Evolutionary conservation across 2,888 invertebrate genomes (phyloP).

Genomic region (Drosophila peninsularis): DNA sequence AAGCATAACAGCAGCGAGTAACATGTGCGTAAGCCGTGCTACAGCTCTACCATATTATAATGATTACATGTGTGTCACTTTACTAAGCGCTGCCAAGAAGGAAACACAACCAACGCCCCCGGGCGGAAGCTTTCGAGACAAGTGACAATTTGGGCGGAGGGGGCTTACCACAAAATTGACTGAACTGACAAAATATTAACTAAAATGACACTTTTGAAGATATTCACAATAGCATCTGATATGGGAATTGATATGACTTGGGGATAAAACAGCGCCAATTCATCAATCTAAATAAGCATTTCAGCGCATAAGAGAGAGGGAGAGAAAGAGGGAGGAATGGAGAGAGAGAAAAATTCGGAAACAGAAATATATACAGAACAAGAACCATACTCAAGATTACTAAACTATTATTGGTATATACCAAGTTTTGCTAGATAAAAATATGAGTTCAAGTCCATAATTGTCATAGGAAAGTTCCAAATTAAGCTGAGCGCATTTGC

Average conservation of each 20-base stretch:
- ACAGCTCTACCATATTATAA: constrained; percentile 53
- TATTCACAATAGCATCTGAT: constrained; percentile 28
- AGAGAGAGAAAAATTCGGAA: not conserved
- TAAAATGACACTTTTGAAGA: constrained; percentile 36
- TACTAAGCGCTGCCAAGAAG: constrained; percentile 37
- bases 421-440: not conserved
- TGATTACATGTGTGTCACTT: constrained; percentile 70
- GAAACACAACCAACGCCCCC: not conserved
- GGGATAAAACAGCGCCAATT: not conserved
- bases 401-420: no score
- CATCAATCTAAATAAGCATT: not conserved
- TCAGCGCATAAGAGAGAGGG: not conserved
- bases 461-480: no score
- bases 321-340: not conserved
- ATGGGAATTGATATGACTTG: constrained; percentile 17
- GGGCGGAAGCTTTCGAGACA: constrained; percentile 48
- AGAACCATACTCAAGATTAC: no score
- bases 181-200: constrained; percentile 39
- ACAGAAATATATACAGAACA: no score
- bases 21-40: constrained; percentile 57
- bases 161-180: constrained; percentile 39
- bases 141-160: constrained; percentile 46
- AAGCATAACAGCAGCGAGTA: constrained; percentile 33
- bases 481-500: no score
- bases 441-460: not conserved